phyloP scores from a whole-genome alignment of 2,797 vertebrate genomes.

The Ispidina picta region DNA sequence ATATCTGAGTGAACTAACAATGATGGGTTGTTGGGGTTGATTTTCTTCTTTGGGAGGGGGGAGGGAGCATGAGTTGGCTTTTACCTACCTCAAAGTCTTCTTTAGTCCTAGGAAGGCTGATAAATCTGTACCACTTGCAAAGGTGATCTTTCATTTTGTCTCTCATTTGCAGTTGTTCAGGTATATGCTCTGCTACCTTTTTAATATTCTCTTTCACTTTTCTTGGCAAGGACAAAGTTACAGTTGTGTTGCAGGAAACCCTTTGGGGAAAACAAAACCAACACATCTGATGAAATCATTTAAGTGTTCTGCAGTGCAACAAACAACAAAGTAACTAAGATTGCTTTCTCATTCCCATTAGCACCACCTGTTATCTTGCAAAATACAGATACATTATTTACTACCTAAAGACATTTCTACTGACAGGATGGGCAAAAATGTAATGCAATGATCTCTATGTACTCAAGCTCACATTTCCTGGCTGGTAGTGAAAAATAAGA shows the following conservation, averaged over 20 bases:
- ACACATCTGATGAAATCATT: not conserved
- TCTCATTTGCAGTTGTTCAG: not conserved
- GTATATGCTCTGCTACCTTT: slow-evolving; percentile 1
- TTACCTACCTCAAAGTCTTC: not conserved
- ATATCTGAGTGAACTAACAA: not conserved
- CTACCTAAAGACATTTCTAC: not conserved
- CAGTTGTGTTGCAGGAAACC: not conserved
- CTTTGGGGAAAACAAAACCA: not conserved
- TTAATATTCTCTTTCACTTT: not conserved
- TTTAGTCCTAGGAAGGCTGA: not conserved
- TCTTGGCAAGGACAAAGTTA: slow-evolving; percentile 31
- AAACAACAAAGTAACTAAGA: not conserved
- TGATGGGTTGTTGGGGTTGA: not conserved
- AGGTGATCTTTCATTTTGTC: not conserved
- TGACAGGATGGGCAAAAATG: not conserved
- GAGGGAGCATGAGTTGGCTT: not conserved
- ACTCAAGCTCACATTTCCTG: not conserved
- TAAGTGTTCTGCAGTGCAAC: not conserved
- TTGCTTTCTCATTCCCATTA: not conserved
- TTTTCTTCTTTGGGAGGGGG: not conserved
- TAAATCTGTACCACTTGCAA: not conserved
- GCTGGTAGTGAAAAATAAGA: not conserved
- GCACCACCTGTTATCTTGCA: not conserved
- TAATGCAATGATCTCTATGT: not conserved
- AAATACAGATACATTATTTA: not conserved